Evolutionary conservation across 2,888 invertebrate species (phyloP).

Genomic region (Muscina levida): DNA sequence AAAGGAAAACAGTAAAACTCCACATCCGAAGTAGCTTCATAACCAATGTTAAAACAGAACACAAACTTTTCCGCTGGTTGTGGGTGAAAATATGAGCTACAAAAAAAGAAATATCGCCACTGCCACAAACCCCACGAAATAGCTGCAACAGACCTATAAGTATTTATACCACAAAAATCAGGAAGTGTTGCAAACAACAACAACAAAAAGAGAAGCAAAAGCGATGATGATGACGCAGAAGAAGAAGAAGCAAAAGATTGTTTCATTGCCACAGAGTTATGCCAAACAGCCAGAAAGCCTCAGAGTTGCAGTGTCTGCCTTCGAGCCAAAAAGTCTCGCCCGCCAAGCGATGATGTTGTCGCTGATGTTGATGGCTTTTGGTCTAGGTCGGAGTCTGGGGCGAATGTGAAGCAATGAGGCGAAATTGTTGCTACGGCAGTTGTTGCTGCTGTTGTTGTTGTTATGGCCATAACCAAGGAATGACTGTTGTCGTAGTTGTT

Average conservation of each 20-base stretch:
- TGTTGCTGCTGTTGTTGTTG: conserved; percentile 12
- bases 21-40: neutral
- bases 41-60: conserved; percentile 13
- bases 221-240: neutral
- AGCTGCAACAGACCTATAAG: conserved; percentile 31
- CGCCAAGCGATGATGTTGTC: conserved; percentile 28
- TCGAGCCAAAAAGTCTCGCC: conserved; percentile 29
- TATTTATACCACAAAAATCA: conserved; percentile 48
- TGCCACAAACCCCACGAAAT: conserved; percentile 6
- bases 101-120: conserved; percentile 16
- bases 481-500: conserved; percentile 1
- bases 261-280: conserved; percentile 47
- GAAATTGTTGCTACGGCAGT: conserved; percentile 20
- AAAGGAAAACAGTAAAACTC: neutral
- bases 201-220: too few relatives aligned
- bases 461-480: conserved; percentile 1
- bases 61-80: conserved; percentile 34
- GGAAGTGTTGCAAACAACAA: conserved; percentile 31
- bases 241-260: conserved; percentile 11
- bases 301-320: conserved; percentile 20
- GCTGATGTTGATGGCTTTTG: conserved; percentile 20
- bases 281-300: conserved; percentile 33
- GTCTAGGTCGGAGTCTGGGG: neutral
- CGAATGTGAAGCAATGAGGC: conserved; percentile 6
- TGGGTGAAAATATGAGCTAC: neutral